Percentiles rank a stretch among this genome's conserved stretches.
These are phyloP conservation scores for Meandrina meandrites DNA, from an alignment of 92 coral and sea anemone species.

Conservation along the genomic window DNA sequence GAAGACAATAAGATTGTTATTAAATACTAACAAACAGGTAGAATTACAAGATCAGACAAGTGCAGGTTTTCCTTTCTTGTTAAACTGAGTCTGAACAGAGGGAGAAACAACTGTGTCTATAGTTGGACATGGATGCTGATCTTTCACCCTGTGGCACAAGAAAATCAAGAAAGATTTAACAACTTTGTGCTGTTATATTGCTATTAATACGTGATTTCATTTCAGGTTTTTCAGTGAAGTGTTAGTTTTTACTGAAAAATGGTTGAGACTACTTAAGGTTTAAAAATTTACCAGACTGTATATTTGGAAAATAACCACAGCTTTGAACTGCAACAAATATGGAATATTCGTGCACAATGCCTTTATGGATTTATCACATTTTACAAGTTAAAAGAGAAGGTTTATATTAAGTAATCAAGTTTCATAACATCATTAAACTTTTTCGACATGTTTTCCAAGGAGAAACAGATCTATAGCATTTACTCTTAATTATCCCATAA, in stretches of 20 bases:
- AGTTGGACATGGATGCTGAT: constrained; percentile 25
- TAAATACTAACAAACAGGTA: constrained; percentile 32
- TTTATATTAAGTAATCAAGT: no score
- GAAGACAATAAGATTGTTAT: neutral
- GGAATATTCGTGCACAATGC: no score
- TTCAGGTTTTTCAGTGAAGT: neutral
- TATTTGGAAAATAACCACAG: neutral
- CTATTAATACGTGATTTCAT: neutral
- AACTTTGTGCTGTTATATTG: neutral
- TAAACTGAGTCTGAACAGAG: constrained; percentile 12
- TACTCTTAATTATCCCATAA: no score
- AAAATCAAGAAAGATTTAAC: constrained; percentile 31
- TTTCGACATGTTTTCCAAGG: no score
- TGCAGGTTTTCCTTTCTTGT: constrained; percentile 42
- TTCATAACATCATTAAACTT: no score
- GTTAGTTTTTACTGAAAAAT: neutral
- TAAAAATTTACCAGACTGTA: neutral
- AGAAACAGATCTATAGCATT: no score
- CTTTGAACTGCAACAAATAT: neutral
- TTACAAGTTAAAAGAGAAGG: no score
- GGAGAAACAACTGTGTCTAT: constrained; percentile 36
- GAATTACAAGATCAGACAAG: constrained; percentile 31
- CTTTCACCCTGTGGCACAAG: constrained; percentile 49
- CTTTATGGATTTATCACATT: no score
- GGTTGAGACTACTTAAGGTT: neutral